Conservation (phyloP, 2,888 invertebrate genomes). For the Platypus cylindrus region DNA sequence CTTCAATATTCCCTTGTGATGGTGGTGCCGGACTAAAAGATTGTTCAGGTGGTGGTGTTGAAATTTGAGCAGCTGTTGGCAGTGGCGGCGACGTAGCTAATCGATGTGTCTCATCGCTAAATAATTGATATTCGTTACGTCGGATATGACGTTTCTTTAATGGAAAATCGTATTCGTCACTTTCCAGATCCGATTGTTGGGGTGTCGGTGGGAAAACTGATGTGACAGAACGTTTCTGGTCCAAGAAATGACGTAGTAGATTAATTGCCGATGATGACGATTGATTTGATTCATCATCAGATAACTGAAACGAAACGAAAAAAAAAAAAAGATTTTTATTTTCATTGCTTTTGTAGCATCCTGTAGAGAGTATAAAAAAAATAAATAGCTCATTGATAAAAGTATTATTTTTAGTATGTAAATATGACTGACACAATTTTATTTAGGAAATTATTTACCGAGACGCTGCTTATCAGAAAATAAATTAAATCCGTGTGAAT, state of each 20-base stretch:
- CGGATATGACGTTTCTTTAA: slow-evolving; percentile 48
- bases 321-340: too few relatives aligned
- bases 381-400: too few relatives aligned
- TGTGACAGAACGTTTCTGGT: slow-evolving; percentile 23
- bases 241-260: slow-evolving; percentile 21
- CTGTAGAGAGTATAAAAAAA: too few relatives aligned
- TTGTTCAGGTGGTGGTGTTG: slow-evolving; percentile 37
- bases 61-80: slow-evolving; percentile 9
- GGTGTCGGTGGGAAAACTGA: slow-evolving; percentile 47
- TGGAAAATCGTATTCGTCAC: slow-evolving; percentile 33
- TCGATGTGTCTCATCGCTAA: too few relatives aligned
- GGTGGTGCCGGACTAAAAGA: slow-evolving; percentile 3
- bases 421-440: too few relatives aligned
- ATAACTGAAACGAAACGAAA: too few relatives aligned
- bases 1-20: slow-evolving; percentile 4
- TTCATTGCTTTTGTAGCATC: too few relatives aligned
- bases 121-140: too few relatives aligned
- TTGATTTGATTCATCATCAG: slow-evolving; percentile 23
- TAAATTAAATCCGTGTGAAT: too few relatives aligned
- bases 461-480: too few relatives aligned
- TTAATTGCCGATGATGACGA: slow-evolving; percentile 20
- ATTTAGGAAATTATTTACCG: too few relatives aligned
- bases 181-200: slow-evolving; percentile 75
- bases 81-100: slow-evolving; percentile 11
- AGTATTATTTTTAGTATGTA: too few relatives aligned